Base-by-base conservation (phyloP, 2,113 vertebrate species). In the Capreolus pygargus region DNA sequence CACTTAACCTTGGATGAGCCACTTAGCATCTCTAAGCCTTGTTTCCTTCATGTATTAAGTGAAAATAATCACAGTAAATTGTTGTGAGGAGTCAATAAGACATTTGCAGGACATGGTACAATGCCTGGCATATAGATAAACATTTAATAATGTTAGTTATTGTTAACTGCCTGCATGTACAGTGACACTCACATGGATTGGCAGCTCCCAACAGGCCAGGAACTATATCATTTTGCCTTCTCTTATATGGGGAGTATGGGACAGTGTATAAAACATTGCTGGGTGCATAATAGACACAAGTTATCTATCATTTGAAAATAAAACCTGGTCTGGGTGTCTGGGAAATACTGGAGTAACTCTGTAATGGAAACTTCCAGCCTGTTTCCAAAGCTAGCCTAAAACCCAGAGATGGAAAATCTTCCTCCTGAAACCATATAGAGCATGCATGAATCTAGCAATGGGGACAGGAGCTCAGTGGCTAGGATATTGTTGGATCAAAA, bases 281-380 rank as follows among this genome's bases (percentile, higher is more conserved):
- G 57, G 91, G 57, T 83, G 43, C 19, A 36, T 19, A 82, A 27
- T 74, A 74, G 93, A 67, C 47, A 85, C 28, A 86, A 47, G n/a
- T 97, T 93, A 91, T 55, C 55, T 91, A 36, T 84, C 79, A 50
- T 58, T 97, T 96, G 82, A 95, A 97, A 96, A 83, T 97, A 95
- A 95, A 97, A 93, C 78, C 93, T 95, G 43, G 14, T 57, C 61
- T 93, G 91, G 67, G 52, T 97, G 47, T 95, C 94, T 95, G 95
- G 91, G 64, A 95, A 96, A 54, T 94, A 82, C 27, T 88, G 13
- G 47, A 94, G 70, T 94, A 84, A 85, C 52, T 95, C 86, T 94
- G 74, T 98, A 95, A 89, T 94, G 95, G 97, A 98, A 97, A 95
- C 92, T 97, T 97, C 55, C 52, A 97, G 60, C 27, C 36, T 81